phyloP scores from a whole-genome alignment of 2,888 invertebrate genomes.

The Glaucopsyche alexis region DNA sequence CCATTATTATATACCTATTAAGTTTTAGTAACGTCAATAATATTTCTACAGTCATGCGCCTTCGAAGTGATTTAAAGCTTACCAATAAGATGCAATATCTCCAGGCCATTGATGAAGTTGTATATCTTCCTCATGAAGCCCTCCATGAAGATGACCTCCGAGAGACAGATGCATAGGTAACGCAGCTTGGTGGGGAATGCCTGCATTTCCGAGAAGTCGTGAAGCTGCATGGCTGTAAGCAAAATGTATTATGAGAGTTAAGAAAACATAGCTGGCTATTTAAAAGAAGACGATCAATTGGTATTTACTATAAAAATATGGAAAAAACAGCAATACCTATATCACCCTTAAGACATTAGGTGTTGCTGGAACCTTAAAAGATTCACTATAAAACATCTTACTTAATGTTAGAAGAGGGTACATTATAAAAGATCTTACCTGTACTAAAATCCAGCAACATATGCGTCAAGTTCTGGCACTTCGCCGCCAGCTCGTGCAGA shows the following conservation, averaged over 20 bases:
- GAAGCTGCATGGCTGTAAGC: conserved; percentile 94
- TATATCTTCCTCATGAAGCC: conserved; percentile 99
- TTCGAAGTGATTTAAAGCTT: conserved; percentile 37
- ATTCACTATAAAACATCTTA: conserved; percentile 43
- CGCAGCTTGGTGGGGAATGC: conserved; percentile 98
- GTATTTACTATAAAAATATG: background rate
- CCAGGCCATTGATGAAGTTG: conserved; percentile 98
- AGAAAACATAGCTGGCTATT: background rate
- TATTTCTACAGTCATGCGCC: too few relatives aligned
- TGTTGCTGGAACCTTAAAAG: too few relatives aligned
- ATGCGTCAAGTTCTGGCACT: conserved; percentile 96
- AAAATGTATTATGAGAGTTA: background rate
- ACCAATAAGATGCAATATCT: conserved; percentile 98
- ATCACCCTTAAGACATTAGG: too few relatives aligned
- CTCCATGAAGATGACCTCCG: conserved; percentile 99
- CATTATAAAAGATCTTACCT: conserved; percentile 55
- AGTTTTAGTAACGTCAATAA: too few relatives aligned
- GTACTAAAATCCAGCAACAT: conserved; percentile 99
- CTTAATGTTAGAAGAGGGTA: too few relatives aligned
- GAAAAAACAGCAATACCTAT: background rate
- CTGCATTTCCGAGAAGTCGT: conserved; percentile 99
- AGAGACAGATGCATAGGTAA: conserved; percentile 97
- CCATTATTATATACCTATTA: too few relatives aligned
- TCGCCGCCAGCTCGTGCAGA: conserved; percentile 96
- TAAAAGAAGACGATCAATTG: background rate